Evolutionary conservation across 2,888 invertebrate species (phyloP).

Genomic region (Eretmocerus hayati): DNA sequence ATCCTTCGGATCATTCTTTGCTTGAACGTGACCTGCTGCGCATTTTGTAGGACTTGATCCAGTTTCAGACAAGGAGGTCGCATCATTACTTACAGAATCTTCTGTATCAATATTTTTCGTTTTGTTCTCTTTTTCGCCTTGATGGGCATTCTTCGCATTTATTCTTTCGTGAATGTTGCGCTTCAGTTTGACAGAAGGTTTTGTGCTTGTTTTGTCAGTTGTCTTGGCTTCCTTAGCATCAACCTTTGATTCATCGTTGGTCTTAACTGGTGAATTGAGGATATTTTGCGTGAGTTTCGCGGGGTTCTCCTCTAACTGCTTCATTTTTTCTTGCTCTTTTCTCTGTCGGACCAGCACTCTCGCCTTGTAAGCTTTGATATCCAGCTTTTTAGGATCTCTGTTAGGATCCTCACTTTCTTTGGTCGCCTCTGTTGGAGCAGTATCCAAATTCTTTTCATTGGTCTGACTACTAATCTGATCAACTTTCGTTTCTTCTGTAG

Average conservation of each 20-base stretch:
- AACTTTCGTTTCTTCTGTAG: neutral
- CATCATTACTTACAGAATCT: neutral
- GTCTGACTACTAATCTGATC: neutral
- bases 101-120: neutral
- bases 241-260: neutral
- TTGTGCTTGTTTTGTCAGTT: neutral
- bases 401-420: conserved; percentile 6
- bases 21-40: conserved; percentile 7
- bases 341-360: conserved; percentile 31
- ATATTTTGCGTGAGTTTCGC: conserved; percentile 27
- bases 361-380: conserved; percentile 38
- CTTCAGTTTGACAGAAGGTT: conserved; percentile 15
- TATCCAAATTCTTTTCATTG: neutral
- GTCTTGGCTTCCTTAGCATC: neutral
- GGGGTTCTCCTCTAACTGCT: conserved; percentile 24
- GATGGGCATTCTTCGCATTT: neutral
- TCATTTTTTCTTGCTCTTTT: conserved; percentile 21
- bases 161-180: conserved; percentile 11
- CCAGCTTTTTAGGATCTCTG: conserved; percentile 31
- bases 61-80: neutral
- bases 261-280: neutral
- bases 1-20: conserved; percentile 9
- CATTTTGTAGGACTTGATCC: conserved; percentile 2
- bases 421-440: neutral
- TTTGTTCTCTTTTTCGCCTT: conserved; percentile 11